Evolutionary conservation across 92 coral and sea anemone species (phyloP).

Genomic region (Hydrozoanthus gracilis): DNA sequence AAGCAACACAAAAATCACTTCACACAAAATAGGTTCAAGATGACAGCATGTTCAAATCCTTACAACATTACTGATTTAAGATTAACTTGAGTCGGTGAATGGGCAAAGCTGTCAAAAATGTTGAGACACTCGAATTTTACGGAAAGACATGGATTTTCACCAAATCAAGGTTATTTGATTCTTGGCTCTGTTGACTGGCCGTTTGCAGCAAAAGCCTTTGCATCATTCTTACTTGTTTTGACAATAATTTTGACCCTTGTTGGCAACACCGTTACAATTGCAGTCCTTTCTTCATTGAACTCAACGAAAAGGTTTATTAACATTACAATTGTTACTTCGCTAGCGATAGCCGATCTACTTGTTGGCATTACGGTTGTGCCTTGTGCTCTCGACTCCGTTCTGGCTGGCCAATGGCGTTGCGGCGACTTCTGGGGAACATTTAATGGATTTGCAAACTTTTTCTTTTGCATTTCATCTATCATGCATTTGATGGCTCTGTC

Average conservation of each 20-base stretch:
- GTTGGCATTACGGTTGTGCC: slow-evolving; percentile 81
- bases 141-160: not conserved
- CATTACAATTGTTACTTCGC: slow-evolving; percentile 64
- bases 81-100: too few relatives aligned
- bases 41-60: not conserved
- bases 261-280: slow-evolving; percentile 71
- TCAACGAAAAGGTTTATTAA: slow-evolving; percentile 61
- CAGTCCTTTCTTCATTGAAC: slow-evolving; percentile 64
- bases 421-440: slow-evolving; percentile 70
- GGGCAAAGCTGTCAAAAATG: slow-evolving; percentile 4
- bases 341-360: slow-evolving; percentile 78
- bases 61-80: too few relatives aligned
- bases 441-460: slow-evolving; percentile 82
- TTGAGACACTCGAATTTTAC: not conserved
- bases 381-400: slow-evolving; percentile 74
- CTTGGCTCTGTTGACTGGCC: slow-evolving; percentile 38
- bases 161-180: not conserved
- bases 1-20: not conserved
- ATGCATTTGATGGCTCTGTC: slow-evolving; percentile 90
- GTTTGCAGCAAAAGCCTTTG: slow-evolving; percentile 45
- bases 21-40: too few relatives aligned
- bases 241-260: slow-evolving; percentile 57
- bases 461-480: slow-evolving; percentile 86
- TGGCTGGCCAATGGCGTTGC: slow-evolving; percentile 81
- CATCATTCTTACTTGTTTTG: slow-evolving; percentile 45